Percentiles rank a stretch among this genome's conserved stretches.
These are phyloP conservation scores for Heliangelus exortis DNA, from an alignment of 2,797 vertebrate genomes.

Conservation along the genomic window DNA sequence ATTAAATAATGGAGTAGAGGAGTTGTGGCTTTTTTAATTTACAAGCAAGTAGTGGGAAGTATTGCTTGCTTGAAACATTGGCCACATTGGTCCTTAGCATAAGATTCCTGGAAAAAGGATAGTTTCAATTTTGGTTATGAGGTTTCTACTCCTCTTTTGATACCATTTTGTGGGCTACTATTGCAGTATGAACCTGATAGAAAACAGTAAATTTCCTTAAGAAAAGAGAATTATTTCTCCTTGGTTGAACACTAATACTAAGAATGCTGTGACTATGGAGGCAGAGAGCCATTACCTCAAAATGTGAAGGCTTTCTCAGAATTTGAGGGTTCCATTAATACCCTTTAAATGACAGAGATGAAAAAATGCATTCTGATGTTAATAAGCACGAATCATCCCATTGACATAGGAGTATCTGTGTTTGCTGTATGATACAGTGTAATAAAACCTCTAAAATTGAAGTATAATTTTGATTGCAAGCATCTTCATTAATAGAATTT, in stretches of 20 bases:
- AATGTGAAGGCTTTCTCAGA: neutral
- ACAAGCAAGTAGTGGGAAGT: neutral
- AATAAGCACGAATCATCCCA: neutral
- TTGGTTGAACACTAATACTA: neutral
- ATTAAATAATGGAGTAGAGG: neutral
- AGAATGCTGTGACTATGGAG: neutral
- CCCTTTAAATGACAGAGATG: neutral
- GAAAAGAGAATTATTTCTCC: neutral
- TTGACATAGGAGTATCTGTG: neutral
- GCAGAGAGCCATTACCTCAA: neutral
- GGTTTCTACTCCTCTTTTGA: neutral
- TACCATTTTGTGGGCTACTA: neutral
- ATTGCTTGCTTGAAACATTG: neutral
- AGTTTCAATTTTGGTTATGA: neutral
- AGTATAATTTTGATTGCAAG: neutral
- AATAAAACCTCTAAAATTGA: neutral
- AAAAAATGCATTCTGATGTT: neutral
- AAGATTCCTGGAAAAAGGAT: neutral
- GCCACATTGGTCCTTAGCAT: neutral
- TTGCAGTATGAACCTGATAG: neutral
- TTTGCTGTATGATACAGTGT: neutral
- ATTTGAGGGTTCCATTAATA: neutral
- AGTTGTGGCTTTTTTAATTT: neutral
- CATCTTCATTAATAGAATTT: neutral
- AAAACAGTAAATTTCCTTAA: neutral